Evolutionary conservation across 2,888 invertebrate species (phyloP).

Genomic region (Apotomis betuletana): DNA sequence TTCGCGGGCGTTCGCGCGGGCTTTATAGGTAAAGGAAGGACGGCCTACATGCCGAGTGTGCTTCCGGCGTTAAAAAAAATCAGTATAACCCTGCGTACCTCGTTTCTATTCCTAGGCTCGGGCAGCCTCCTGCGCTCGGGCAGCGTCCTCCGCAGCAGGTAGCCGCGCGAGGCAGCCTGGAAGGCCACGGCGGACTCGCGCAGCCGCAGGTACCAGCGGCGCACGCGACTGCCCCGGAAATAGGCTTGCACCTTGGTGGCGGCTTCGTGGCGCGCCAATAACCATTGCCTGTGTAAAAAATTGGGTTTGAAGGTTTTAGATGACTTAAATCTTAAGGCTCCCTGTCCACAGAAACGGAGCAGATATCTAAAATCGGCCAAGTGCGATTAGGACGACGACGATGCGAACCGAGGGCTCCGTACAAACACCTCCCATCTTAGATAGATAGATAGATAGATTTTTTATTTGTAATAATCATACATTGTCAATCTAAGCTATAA

Average conservation of each 20-base stretch:
- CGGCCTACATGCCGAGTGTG: too few relatives aligned
- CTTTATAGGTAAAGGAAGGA: too few relatives aligned
- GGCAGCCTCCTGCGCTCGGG: conserved; percentile 62
- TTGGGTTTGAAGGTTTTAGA: too few relatives aligned
- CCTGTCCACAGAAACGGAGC: neutral
- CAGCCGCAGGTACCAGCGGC: conserved; percentile 87
- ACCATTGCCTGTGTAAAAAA: conserved; percentile 65
- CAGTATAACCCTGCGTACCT: conserved; percentile 50
- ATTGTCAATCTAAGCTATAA: too few relatives aligned
- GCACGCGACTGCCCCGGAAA: conserved; percentile 88
- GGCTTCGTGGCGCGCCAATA: conserved; percentile 82
- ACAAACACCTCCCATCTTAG: too few relatives aligned
- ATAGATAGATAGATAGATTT: too few relatives aligned
- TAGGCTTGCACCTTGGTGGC: conserved; percentile 89
- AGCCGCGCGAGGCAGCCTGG: conserved; percentile 89
- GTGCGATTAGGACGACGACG: too few relatives aligned
- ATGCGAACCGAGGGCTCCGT: too few relatives aligned
- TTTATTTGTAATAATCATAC: too few relatives aligned
- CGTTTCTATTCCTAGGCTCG: conserved; percentile 46
- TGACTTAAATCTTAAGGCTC: too few relatives aligned
- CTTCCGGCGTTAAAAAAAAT: conserved; percentile 1
- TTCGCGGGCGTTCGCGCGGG: too few relatives aligned
- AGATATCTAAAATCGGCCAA: neutral
- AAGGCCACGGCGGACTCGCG: conserved; percentile 84
- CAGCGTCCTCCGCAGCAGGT: conserved; percentile 83